Conservation (phyloP, 1,140 invertebrate species). For the Coenobita brevimanus region DNA sequence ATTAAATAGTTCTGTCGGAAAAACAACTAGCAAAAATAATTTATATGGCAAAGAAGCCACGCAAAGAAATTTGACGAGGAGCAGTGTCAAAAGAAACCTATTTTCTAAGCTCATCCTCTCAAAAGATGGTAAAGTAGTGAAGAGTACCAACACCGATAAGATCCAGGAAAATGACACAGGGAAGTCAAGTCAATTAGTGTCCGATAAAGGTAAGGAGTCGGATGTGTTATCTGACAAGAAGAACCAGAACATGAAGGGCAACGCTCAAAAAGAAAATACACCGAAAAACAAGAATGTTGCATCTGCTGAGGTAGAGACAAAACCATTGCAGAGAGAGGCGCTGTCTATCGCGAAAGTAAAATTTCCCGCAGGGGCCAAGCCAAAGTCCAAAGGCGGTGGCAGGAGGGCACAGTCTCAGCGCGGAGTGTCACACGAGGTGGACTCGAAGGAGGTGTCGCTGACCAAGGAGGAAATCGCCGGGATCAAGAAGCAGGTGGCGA, state of each 20-base stretch:
- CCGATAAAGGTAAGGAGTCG: neutral
- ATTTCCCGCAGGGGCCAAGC: neutral
- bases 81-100: neutral
- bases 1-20: neutral
- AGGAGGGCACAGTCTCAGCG: neutral
- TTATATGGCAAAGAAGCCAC: too few relatives aligned
- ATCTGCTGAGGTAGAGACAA: too few relatives aligned
- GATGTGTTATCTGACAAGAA: neutral
- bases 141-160: neutral
- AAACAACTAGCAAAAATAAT: too few relatives aligned
- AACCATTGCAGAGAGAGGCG: too few relatives aligned
- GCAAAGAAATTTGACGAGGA: too few relatives aligned
- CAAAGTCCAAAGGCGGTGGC: too few relatives aligned
- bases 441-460: constrained; percentile 51
- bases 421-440: constrained; percentile 47
- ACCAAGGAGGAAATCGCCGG: constrained; percentile 22
- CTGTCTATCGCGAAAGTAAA: neutral
- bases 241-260: neutral
- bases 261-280: neutral
- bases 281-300: too few relatives aligned
- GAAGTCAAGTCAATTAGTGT: too few relatives aligned
- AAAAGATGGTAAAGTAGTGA: neutral
- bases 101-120: constrained; percentile 25
- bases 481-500: constrained; percentile 29
- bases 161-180: neutral